Conservation (phyloP, 2,888 invertebrate genomes). For the Clistopyga incitator region DNA sequence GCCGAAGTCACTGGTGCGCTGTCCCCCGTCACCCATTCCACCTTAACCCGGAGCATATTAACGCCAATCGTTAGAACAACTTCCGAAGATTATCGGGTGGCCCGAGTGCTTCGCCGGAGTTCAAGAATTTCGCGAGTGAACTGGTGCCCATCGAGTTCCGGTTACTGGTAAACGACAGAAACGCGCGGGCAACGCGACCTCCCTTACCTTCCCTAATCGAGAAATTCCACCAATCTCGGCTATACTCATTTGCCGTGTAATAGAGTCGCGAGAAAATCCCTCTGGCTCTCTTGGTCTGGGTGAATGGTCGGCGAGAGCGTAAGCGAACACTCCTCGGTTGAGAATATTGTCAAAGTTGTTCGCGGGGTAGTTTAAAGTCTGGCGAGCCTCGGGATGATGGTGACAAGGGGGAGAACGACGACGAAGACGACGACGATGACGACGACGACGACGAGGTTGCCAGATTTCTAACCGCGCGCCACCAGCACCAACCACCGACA, state of each 20-base stretch:
- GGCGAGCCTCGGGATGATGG: background rate
- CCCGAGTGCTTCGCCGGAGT: slow-evolving; percentile 10
- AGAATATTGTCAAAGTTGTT: slow-evolving; percentile 41
- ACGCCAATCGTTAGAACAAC: slow-evolving; percentile 19
- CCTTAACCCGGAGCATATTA: slow-evolving; percentile 12
- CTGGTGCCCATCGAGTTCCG: slow-evolving; percentile 41
- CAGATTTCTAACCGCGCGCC: slow-evolving; percentile 68
- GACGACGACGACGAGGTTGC: slow-evolving; percentile 31
- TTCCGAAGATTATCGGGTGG: slow-evolving; percentile 39
- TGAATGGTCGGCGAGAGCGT: background rate
- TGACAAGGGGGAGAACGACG: slow-evolving; percentile 28
- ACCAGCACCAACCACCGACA: slow-evolving; percentile 69
- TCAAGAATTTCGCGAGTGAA: slow-evolving; percentile 51
- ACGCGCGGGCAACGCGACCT: background rate
- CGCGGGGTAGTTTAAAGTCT: slow-evolving; percentile 16
- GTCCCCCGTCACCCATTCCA: background rate
- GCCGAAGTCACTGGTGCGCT: background rate
- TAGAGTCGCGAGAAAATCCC: background rate
- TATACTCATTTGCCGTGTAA: slow-evolving; percentile 10
- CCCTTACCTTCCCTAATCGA: slow-evolving; percentile 29
- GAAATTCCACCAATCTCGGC: slow-evolving; percentile 43
- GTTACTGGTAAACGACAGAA: slow-evolving; percentile 30
- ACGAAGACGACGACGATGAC: slow-evolving; percentile 26
- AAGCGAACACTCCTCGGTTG: background rate
- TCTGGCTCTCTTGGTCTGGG: background rate